phyloP scores from a whole-genome alignment of 2,113 vertebrate species.

The Aptenodytes patagonicus region DNA sequence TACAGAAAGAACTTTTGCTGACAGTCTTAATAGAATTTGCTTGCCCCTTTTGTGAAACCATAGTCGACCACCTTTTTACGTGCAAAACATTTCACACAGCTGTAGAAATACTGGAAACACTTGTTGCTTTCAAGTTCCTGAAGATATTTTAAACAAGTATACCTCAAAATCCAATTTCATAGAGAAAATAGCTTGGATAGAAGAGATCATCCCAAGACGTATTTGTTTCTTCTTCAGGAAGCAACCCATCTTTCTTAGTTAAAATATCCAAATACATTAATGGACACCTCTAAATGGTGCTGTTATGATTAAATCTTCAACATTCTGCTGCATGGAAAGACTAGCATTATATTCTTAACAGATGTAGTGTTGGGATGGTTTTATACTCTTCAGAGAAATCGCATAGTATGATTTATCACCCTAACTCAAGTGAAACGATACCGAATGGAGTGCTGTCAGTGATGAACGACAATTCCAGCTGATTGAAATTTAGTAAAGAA shows the following conservation, averaged over 20 bases:
- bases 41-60: neutral
- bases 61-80: neutral
- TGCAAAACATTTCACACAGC: neutral
- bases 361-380: neutral
- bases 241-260: neutral
- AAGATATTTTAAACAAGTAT: neutral
- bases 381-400: slow-evolving; percentile 5
- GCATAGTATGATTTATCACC: slow-evolving; percentile 6
- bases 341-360: slow-evolving; percentile 9
- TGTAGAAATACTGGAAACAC: neutral
- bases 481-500: neutral
- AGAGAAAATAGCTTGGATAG: neutral
- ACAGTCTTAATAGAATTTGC: neutral
- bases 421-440: neutral
- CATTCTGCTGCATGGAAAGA: neutral
- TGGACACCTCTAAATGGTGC: neutral
- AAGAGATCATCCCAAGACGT: neutral
- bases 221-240: neutral
- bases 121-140: neutral
- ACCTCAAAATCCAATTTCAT: neutral
- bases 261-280: neutral
- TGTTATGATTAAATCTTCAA: neutral
- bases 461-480: neutral
- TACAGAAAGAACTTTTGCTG: neutral
- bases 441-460: neutral